Base-by-base conservation (phyloP, 2,888 invertebrate genomes). In the Idaea aversata region DNA sequence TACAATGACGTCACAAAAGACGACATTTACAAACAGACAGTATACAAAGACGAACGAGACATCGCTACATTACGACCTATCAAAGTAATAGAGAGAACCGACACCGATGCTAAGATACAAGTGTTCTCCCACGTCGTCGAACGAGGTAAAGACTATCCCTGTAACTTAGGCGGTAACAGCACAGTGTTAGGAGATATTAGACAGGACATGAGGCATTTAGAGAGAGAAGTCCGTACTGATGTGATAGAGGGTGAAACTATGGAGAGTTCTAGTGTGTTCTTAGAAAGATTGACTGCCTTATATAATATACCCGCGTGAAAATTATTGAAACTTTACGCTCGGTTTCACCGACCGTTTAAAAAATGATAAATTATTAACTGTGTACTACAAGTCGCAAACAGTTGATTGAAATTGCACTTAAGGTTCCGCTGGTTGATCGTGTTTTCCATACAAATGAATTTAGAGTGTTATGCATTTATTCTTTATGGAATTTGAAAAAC, bases 291-390 rank as follows among this genome's bases (percentile, higher is more conserved):
- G 38, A 88, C 88, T 0, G 90, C 90, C 0, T 74, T 91, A 34
- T 93, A 91, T 64, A 90, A 89, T 72, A 88, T 92, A 76, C 81
- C 90, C 5, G 83, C 88, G 70, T 86, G 78, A 84, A 70, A 66
- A 62, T 65, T 38, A 65, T 47, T 25, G 25, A 25, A 25, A 25
- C 25, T 25, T 25, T 25, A 25, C 25, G 25, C 25, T 25, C 25
- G 25, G 25, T 25, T 25, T 25, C 25, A 25, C 25, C 25, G 25
- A 25, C 25, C 25, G 25, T 25, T 25, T 25, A 25, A 25, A 25
- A 25, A 3, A 25, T 25, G 25, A 25, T 25, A 25, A 25, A 25
- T 25, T 25, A 25, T 25, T 25, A 25, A 25, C 25, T 25, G 25
- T 3, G 25, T 25, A 25, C 25, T 25, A 25, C 25, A 25, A 25